Evolutionary conservation across 2,797 vertebrate genomes (phyloP), one percentile per base, ranked within the genome.

Genomic region (Phrynocephalus guinanensis): DNA sequence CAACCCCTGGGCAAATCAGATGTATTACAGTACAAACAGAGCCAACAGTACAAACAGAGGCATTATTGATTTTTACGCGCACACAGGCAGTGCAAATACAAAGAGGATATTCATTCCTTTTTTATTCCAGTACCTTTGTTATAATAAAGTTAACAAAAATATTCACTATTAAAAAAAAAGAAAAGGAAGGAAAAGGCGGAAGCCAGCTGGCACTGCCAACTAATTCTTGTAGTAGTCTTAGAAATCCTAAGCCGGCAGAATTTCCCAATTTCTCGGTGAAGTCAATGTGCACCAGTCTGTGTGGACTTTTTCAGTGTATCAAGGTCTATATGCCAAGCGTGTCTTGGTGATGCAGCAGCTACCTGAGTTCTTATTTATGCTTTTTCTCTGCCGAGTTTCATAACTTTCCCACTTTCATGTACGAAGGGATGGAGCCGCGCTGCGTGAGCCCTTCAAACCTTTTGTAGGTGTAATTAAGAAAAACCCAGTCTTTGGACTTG

Each of bases 401-500:
- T 88, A 98, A 96, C 92, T 99, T 99, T 90, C 98, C 98, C 0
- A 97, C 97, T 96, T 99, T 99, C 98, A 98, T 99, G 97, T 99
- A 99, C 52, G 97, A 98, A 67, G 99, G 99, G 94, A 99, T 99
- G 38, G 98, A 98, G 93, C 99, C 99, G 73, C 98, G 97, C 93
- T 99, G 98, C 0, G 99, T 99, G 86, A 99, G 96, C 80, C 99
- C 99, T 95, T 99, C 99, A 67, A 99, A 99, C 85, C 99, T 98
- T 92, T 99, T 99, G 97, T 99, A 99, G 18, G 99, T 99, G 86
- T 99, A 99, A 96, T 99, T 99, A 93, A 99, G 98, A 95, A 99
- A 99, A 90, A 99, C 99, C 99, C 99, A 99, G 97, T 99, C 99
- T 98, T 99, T 99, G 84, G 98, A 99, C 95, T 99, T 99, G 96